Base-by-base conservation (phyloP, 1,140 invertebrate species). In the Pseudomyrmex concolor region DNA sequence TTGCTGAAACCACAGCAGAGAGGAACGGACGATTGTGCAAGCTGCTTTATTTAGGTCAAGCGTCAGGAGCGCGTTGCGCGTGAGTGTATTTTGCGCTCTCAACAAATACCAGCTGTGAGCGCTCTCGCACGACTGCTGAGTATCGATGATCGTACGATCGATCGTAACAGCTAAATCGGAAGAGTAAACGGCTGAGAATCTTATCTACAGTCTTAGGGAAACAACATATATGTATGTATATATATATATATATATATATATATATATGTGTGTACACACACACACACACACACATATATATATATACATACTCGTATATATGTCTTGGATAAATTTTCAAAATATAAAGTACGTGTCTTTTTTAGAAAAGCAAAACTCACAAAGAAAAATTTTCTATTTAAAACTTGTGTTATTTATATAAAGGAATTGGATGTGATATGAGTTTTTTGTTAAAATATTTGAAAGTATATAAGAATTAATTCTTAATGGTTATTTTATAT, bases 21-120 rank as follows among this genome's bases (percentile, higher is more conserved):
- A 50, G 59, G 59, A 63, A 74, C 57, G 68, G 63, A 68, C 73
- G 59, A 83, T 89, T 84, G 88, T 86, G 48, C 34, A 43, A 76
- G 77, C 51, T 84, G 84, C 89, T 88, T 89, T 91, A 91, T 91
- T 91, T 88, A 55, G 89, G 88, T 91, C 89, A 89, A 88, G 84
- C 72, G 86, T 89, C 89, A 87, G 82, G 82, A 87, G 70, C 74
- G 88, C 57, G 68, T 71, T 12, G 54, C 59, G 70, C 57, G 60
- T 76, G 77, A 88, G 82, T 77, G 85, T 83, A 77, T 88, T 89
- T 81, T 83, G 86, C 88, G 85, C 83, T 64, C 71, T 86, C 83
- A 59, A 84, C 86, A 86, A 89, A 90, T 86, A 85, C 66, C 70
- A 57, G 51, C 63, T 50, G 67, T 60, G 80, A 87, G 77, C 87